phyloP scores from a whole-genome alignment of 1,140 invertebrate species.

The Reticulitermes speratus region DNA sequence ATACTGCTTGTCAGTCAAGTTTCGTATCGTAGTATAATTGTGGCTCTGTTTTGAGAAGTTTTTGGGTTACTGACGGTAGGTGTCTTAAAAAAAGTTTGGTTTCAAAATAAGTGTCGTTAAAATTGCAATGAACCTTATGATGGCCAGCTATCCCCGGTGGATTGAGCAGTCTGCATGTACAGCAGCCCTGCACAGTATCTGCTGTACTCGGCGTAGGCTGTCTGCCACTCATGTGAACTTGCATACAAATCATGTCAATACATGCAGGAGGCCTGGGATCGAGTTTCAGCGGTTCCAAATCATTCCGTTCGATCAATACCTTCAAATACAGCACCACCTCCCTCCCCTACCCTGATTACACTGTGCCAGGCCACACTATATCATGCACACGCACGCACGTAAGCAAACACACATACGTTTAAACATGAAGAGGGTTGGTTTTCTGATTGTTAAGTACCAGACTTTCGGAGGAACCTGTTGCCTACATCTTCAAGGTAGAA shows the following conservation, averaged over 20 bases:
- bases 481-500: too few species aligned
- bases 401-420: neutral
- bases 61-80: too few species aligned
- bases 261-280: neutral
- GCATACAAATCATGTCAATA: conserved; percentile 2
- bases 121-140: too few species aligned
- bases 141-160: neutral
- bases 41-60: too few species aligned
- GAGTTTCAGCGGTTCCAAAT: conserved; percentile 1
- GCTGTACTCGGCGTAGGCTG: neutral
- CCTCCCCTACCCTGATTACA: neutral
- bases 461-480: too few species aligned
- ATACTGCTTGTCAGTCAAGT: too few species aligned
- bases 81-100: too few species aligned
- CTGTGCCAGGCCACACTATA: neutral
- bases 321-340: neutral
- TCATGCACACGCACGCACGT: neutral
- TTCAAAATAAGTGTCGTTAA: too few species aligned
- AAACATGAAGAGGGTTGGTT: neutral
- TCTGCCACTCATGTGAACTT: neutral
- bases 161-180: neutral
- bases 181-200: neutral
- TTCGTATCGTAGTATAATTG: too few species aligned
- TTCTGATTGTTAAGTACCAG: too few species aligned
- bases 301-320: conserved; percentile 9